These are phyloP conservation scores for Galeruca laticollis DNA, from an alignment of 2,888 invertebrate genomes.

Conservation along the genomic window DNA sequence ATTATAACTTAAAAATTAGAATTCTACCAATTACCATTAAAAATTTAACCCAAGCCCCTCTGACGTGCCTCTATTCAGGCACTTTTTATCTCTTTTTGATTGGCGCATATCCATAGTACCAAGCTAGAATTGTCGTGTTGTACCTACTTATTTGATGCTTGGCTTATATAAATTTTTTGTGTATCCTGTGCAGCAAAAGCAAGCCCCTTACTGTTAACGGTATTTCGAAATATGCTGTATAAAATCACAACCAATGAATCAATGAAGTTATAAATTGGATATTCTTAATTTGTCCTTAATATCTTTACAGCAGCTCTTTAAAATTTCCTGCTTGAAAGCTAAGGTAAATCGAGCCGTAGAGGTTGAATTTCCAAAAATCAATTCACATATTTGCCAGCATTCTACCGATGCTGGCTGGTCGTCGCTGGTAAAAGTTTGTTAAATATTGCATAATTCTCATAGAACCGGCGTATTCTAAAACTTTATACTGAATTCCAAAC, in stretches of 20 bases:
- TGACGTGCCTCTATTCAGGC: too few relatives aligned
- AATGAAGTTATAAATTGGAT: not conserved
- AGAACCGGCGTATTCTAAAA: conserved; percentile 51
- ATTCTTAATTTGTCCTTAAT: not conserved
- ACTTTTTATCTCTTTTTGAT: too few relatives aligned
- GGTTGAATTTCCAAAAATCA: conserved; percentile 42
- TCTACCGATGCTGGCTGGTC: conserved; percentile 46
- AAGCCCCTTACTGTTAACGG: not conserved
- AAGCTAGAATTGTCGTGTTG: too few relatives aligned
- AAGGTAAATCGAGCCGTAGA: conserved; percentile 21
- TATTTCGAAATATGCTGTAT: not conserved
- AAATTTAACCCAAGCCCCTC: too few relatives aligned
- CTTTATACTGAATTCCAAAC: conserved; percentile 53
- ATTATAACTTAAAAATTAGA: too few relatives aligned
- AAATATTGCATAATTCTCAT: conserved; percentile 57
- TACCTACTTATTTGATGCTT: too few relatives aligned
- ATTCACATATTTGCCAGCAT: conserved; percentile 49
- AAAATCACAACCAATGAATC: not conserved
- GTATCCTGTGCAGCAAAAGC: not conserved
- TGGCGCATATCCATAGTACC: too few relatives aligned
- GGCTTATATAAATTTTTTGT: not conserved
- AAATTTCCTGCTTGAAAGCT: conserved; percentile 4
- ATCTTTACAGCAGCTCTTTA: not conserved
- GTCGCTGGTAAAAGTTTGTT: conserved; percentile 53
- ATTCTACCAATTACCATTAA: too few relatives aligned